These are phyloP conservation scores for Petrosia ficiformis DNA, from an alignment of 37 sponge, comb jelly and placozoan species.

Conservation along the genomic window DNA sequence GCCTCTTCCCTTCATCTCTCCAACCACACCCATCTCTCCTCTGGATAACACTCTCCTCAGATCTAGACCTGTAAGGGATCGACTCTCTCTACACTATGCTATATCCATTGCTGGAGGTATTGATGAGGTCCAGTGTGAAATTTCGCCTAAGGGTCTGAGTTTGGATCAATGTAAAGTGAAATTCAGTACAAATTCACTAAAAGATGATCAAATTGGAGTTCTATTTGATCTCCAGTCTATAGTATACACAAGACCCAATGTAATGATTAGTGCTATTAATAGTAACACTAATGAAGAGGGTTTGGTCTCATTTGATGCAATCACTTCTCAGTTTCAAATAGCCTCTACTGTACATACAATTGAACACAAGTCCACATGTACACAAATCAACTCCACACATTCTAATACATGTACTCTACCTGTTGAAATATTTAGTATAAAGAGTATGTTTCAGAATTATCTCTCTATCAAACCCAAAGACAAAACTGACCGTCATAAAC, in stretches of 20 bases:
- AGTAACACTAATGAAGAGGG: too few relatives aligned
- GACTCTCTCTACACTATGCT: constrained; percentile 60
- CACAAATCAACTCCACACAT: too few relatives aligned
- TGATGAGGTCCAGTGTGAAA: background rate
- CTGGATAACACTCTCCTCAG: constrained; percentile 19
- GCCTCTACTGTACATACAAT: too few relatives aligned
- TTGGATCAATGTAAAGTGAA: too few relatives aligned
- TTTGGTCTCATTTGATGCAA: too few relatives aligned
- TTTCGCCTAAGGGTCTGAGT: too few relatives aligned
- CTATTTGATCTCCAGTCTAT: background rate
- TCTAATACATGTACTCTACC: background rate
- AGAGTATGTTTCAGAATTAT: background rate
- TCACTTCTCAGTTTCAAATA: too few relatives aligned
- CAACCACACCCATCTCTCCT: constrained; percentile 27
- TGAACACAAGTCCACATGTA: too few relatives aligned
- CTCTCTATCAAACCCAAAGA: background rate
- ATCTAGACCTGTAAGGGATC: constrained; percentile 39
- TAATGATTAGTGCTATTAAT: background rate
- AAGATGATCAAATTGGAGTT: too few relatives aligned
- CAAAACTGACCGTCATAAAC: too few relatives aligned
- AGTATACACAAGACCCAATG: background rate
- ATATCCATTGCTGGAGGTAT: constrained; percentile 20
- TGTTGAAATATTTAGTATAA: background rate
- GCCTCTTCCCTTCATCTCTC: constrained; percentile 1
- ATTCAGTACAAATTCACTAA: too few relatives aligned